Conservation (phyloP, 2,797 vertebrate species). For the Taenioides sp. region DNA sequence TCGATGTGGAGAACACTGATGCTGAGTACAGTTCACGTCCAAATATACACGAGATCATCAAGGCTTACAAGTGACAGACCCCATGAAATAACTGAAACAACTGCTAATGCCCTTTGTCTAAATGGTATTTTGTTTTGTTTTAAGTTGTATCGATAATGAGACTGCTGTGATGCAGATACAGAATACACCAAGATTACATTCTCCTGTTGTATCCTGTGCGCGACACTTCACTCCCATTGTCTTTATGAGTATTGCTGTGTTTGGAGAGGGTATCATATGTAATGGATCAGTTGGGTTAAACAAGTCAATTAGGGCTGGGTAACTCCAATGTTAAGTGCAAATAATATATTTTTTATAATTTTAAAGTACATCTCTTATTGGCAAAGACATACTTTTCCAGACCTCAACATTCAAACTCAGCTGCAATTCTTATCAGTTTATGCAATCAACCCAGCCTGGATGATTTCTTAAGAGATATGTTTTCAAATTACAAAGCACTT, state of each 20-base stretch:
- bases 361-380: conserved; percentile 60
- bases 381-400: conserved; percentile 55
- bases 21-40: conserved; percentile 55
- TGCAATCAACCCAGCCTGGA: conserved; percentile 48
- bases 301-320: conserved; percentile 27
- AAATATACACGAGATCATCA: conserved; percentile 49
- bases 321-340: conserved; percentile 68
- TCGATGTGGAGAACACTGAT: conserved; percentile 58
- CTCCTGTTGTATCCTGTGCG: neutral
- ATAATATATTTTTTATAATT: conserved; percentile 33
- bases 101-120: conserved; percentile 36
- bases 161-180: neutral
- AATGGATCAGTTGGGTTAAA: conserved; percentile 20
- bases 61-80: conserved; percentile 61
- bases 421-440: conserved; percentile 37
- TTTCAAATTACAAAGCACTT: conserved; percentile 50
- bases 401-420: conserved; percentile 58
- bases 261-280: conserved; percentile 14
- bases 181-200: neutral
- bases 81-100: conserved; percentile 32
- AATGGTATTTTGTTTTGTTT: conserved; percentile 34
- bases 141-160: neutral
- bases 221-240: neutral
- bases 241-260: conserved; percentile 14
- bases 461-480: conserved; percentile 50